Base-by-base conservation (phyloP, 2,797 vertebrate species). In the Acridotheres tristis region DNA sequence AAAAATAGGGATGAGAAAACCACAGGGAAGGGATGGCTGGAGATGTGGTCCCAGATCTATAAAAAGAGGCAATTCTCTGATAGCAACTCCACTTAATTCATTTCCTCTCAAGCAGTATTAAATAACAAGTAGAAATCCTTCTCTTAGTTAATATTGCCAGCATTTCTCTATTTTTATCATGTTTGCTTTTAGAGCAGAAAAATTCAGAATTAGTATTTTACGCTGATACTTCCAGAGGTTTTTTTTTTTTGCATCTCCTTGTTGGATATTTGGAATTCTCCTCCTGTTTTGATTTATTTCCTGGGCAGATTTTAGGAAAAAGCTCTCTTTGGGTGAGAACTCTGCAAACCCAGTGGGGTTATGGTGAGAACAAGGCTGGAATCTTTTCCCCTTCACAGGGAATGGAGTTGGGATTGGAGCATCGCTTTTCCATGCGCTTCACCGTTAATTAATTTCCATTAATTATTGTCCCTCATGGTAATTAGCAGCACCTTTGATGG, bases 151-250 rank as follows among this genome's bases (percentile, higher is more conserved):
- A 18, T 32, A 20, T 25, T 45, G 8, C 14, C 32, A 34, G 15
- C 3, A 19, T 65, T 72, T 22, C 7, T 48, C 1, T 38, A 1
- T 54, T 55, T 61, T 71, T 82, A 16, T 43, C 0, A 0, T 12
- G 16, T 40, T 58, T 50, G 2, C 20, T 74, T 67, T 65, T 51
- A 62, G 29, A 75, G 43, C 11, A 61, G 57, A 22, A 88, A 47
- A 40, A 40, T 2, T 67, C 32, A 32, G 16, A 34, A 34, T 58
- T 32, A 13, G 11, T 38, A 4, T 42, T 81, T 90, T 73, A 8
- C 30, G 42, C 38, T 59, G 51, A 26, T 26, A 27, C 18, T 80
- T 67, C 30, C 32, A 3, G 42, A 7, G 5, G 0, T 15, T 40
- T 40, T 40, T 40, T 40, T 13, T 34, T 82, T 87, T 72, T 34